Evolutionary conservation across 2,113 vertebrate genomes (phyloP).

Genomic region (Odocoileus virginianus): DNA sequence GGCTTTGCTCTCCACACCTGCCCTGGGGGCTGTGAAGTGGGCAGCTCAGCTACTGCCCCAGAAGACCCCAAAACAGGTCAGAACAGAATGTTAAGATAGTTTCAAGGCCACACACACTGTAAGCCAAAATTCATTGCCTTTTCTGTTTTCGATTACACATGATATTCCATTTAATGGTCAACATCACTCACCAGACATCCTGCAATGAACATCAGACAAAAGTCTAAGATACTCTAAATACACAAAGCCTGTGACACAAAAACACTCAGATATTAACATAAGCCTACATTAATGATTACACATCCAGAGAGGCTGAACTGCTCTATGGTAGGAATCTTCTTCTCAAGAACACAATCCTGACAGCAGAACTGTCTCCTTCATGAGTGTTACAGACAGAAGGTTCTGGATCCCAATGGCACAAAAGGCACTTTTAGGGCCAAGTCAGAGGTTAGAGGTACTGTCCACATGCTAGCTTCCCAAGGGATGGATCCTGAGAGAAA

Average conservation of each 20-base stretch:
- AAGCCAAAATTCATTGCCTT: background rate
- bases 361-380: background rate
- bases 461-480: background rate
- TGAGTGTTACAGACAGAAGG: background rate
- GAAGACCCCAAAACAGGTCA: background rate
- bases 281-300: background rate
- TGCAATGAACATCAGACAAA: background rate
- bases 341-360: background rate
- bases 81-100: background rate
- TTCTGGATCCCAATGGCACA: background rate
- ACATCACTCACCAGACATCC: background rate
- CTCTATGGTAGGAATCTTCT: background rate
- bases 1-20: background rate
- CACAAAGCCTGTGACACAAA: background rate
- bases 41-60: background rate
- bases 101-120: background rate
- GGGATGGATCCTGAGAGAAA: background rate
- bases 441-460: background rate
- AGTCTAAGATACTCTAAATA: background rate
- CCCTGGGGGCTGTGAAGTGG: background rate
- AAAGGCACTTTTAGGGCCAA: background rate
- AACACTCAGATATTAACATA: background rate
- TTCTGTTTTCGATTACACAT: background rate
- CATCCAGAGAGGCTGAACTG: background rate
- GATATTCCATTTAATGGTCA: background rate